Conservation (phyloP, 2,888 invertebrate species). For the Cetonia aurata region DNA sequence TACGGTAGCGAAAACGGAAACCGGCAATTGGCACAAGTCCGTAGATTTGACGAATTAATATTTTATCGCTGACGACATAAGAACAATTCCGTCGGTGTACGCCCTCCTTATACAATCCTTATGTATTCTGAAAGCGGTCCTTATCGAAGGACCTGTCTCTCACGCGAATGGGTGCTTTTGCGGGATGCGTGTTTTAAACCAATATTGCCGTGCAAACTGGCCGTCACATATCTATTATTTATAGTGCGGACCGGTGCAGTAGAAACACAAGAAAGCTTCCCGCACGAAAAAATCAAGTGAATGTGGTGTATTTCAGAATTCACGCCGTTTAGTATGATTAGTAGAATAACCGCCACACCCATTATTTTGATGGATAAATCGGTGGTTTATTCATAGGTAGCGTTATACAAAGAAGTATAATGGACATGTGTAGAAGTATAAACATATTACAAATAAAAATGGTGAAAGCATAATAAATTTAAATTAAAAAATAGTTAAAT, state of each 20-base stretch:
- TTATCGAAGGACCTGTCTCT: conserved; percentile 31
- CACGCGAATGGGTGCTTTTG: conserved; percentile 33
- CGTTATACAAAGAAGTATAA: no score
- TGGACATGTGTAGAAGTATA: no score
- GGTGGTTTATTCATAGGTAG: background rate
- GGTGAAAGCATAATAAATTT: no score
- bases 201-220: conserved; percentile 35
- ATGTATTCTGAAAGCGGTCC: conserved; percentile 29
- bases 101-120: conserved; percentile 21
- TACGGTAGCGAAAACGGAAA: conserved; percentile 2
- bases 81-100: background rate
- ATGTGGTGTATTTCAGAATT: background rate
- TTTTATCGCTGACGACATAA: background rate
- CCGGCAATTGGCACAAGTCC: conserved; percentile 2
- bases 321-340: conserved; percentile 5
- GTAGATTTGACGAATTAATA: conserved; percentile 11
- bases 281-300: background rate
- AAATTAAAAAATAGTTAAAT: no score
- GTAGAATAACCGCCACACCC: background rate
- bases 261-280: background rate
- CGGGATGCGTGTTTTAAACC: conserved; percentile 38
- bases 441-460: no score
- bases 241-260: conserved; percentile 8
- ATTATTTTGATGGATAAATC: conserved; percentile 1
- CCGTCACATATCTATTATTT: conserved; percentile 40